Evolutionary conservation across 1,140 invertebrate genomes (phyloP).

Genomic region (Sminthurinus signatus): DNA sequence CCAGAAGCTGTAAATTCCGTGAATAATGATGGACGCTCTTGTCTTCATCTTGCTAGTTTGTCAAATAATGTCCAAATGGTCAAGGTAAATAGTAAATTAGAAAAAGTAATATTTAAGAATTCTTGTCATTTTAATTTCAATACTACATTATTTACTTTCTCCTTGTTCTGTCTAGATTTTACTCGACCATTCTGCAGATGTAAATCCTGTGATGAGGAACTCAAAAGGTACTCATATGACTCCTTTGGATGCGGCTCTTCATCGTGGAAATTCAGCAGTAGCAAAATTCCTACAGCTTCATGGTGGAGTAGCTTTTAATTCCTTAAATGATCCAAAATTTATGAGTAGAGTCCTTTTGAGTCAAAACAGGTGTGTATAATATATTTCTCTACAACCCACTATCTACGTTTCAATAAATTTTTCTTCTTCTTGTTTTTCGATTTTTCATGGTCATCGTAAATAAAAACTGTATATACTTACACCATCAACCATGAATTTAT

Average conservation of each 20-base stretch:
- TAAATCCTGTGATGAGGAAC: constrained; percentile 75
- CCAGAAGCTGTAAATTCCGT: constrained; percentile 77
- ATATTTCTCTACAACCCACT: too few relatives aligned
- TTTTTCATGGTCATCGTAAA: too few relatives aligned
- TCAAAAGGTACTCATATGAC: constrained; percentile 76
- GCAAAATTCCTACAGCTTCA: constrained; percentile 89
- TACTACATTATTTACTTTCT: background rate
- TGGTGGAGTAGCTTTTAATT: constrained; percentile 70
- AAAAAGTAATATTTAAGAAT: background rate
- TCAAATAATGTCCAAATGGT: constrained; percentile 92
- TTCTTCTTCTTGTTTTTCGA: too few relatives aligned
- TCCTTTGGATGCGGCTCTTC: constrained; percentile 81
- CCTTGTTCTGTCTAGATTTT: constrained; percentile 51
- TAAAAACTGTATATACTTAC: too few relatives aligned
- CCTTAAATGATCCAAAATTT: constrained; percentile 50
- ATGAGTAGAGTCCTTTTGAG: constrained; percentile 1
- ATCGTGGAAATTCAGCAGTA: constrained; percentile 74
- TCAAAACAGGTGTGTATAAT: constrained; percentile 2
- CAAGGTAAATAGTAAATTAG: constrained; percentile 53
- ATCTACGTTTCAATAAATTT: too few relatives aligned
- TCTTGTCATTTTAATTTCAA: background rate
- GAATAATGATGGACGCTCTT: constrained; percentile 86
- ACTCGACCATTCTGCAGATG: constrained; percentile 68
- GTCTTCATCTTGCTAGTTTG: constrained; percentile 88
- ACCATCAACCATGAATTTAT: too few relatives aligned